Evolutionary conservation across 1,140 invertebrate genomes (phyloP), one percentile per base, ranked within the genome.

Genomic region (Proctacanthus coquilletti): DNA sequence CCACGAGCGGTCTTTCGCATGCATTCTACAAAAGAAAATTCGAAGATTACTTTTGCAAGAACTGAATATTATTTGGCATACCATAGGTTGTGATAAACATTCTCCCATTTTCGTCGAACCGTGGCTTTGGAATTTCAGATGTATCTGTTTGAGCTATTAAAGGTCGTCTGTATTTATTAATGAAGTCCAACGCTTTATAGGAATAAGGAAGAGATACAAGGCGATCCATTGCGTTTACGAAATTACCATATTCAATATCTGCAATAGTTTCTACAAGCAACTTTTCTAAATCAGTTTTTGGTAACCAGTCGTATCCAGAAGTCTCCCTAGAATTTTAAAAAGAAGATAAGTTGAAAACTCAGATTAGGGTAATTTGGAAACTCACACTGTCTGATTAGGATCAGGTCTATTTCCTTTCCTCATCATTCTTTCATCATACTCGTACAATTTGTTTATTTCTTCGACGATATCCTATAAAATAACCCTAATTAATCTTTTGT

Each of bases 201-300:
- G 77, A 70, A 53, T 80, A 78, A 9, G 86, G 83, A 51, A 85
- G 74, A 10, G 69, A 53, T 4, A 63, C 48, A 23, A 96, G 56
- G 48, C 79, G 67, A 25, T 84, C 71, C 61, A 93, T 71, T 1
- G 77, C 66, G 38, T 66, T 56, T 25, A 79, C 60, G 50, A 93
- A 85, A 53, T 77, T 74, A 3, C 72, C 61, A 61, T 87, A 89
- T 45, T 84, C 70, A 35, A 68, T 55, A 43, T 81, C 77, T n/a
- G 46, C 63, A 31, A 93, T 46, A 15, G 51, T 60, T 65, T 95
- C 89, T 11, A 84, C 53, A n/a, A 88, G 49, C 21, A 62, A 42
- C 13, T 63, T 56, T 56, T 83, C 75, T 3, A 93, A 52, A 42
- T 75, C 62, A 1, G 70, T 62, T 55, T 81, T 76, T 0, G 64